phyloP scores from a whole-genome alignment of 2,888 invertebrate genomes.

The Drosophila parthenogenetica region DNA sequence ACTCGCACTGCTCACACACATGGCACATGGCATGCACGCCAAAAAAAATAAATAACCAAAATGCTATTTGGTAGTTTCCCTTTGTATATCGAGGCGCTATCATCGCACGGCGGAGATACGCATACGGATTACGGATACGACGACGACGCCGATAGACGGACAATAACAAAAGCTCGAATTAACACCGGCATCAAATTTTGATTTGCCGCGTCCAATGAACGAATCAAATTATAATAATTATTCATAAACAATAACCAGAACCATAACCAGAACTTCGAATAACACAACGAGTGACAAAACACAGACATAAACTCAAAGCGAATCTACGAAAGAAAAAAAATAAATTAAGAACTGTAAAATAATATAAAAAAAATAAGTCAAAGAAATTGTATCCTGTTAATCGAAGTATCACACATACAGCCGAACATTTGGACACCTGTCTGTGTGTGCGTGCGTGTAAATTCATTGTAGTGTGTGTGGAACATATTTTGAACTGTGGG shows the following conservation, averaged over 20 bases:
- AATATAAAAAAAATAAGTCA: not conserved
- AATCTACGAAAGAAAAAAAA: slow-evolving; percentile 1
- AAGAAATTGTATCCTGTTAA: slow-evolving; percentile 15
- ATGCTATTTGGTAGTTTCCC: slow-evolving; percentile 63
- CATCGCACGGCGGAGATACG: slow-evolving; percentile 56
- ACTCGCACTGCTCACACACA: not conserved
- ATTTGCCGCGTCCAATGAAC: slow-evolving; percentile 20
- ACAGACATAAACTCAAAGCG: slow-evolving; percentile 3
- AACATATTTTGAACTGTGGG: slow-evolving; percentile 12
- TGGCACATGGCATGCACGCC: slow-evolving; percentile 28
- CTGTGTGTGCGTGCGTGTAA: not conserved
- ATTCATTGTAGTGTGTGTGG: not conserved
- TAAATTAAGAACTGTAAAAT: not conserved
- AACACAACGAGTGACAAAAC: slow-evolving; percentile 3
- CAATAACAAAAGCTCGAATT: slow-evolving; percentile 22
- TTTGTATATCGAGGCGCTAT: slow-evolving; percentile 69
- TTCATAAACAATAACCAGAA: too few relatives aligned
- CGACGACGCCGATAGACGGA: not conserved
- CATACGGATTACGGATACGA: slow-evolving; percentile 16
- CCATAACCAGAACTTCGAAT: not conserved
- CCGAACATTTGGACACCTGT: not conserved
- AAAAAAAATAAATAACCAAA: slow-evolving; percentile 24
- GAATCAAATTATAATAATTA: slow-evolving; percentile 12
- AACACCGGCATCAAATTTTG: slow-evolving; percentile 43
- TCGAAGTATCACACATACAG: slow-evolving; percentile 2